A percentile compares a stretch with the other conserved stretches of the same genome.
These are phyloP conservation scores for Triplophysa yarkandensis DNA, from an alignment of 2,797 vertebrate genomes.

Conservation along the genomic window DNA sequence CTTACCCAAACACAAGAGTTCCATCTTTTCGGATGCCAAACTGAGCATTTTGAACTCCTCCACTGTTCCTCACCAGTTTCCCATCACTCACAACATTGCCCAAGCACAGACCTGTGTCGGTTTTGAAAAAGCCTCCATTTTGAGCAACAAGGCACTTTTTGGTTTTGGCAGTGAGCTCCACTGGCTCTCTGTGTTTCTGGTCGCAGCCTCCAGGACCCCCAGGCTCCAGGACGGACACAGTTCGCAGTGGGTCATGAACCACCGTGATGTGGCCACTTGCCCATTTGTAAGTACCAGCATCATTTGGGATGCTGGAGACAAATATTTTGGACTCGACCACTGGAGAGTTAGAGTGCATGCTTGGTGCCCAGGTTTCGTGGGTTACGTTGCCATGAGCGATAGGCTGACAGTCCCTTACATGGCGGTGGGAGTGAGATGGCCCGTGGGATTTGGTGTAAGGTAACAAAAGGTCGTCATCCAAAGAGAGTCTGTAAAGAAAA, in stretches of 20 bases:
- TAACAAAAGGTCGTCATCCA: constrained; percentile 75
- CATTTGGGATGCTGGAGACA: constrained; percentile 66
- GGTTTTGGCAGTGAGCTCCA: constrained; percentile 75
- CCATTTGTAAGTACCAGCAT: constrained; percentile 21
- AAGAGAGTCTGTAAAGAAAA: constrained; percentile 69
- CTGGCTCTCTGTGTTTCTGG: constrained; percentile 60
- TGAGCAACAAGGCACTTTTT: constrained; percentile 84
- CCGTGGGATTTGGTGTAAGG: constrained; percentile 78
- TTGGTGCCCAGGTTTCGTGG: constrained; percentile 78
- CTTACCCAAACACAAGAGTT: constrained; percentile 92
- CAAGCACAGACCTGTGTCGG: constrained; percentile 67
- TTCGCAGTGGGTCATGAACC: constrained; percentile 77
- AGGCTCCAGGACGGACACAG: constrained; percentile 87
- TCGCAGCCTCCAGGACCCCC: constrained; percentile 79
- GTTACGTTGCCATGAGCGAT: constrained; percentile 73
- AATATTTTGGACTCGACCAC: constrained; percentile 73
- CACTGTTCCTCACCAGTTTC: constrained; percentile 74
- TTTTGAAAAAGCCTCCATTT: constrained; percentile 89
- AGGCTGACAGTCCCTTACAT: constrained; percentile 81
- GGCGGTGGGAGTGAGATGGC: constrained; percentile 72
- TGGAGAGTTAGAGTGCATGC: constrained; percentile 38
- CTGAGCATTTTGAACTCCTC: constrained; percentile 90
- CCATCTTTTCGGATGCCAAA: constrained; percentile 92
- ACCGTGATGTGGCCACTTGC: constrained; percentile 83
- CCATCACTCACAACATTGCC: constrained; percentile 89